Conservation (phyloP, 2,797 vertebrate species). For the Liasis olivaceus region DNA sequence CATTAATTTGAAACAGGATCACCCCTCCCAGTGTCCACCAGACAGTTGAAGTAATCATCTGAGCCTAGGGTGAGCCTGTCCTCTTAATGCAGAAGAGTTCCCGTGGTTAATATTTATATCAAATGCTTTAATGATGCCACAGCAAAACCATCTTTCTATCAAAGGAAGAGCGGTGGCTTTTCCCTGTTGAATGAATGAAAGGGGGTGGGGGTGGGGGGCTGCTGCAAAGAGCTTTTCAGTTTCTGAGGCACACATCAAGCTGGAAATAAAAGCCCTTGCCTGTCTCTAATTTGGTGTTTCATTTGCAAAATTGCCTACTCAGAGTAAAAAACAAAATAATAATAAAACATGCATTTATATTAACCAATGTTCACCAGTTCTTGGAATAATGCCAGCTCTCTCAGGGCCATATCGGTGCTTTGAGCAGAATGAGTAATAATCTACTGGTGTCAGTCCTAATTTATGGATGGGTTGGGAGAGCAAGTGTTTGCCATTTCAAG, state of each 20-base stretch:
- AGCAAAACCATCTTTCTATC: slow-evolving; percentile 50
- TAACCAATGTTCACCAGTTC: slow-evolving; percentile 62
- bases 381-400: slow-evolving; percentile 56
- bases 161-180: slow-evolving; percentile 49
- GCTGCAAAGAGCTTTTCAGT: slow-evolving; percentile 42
- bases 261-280: slow-evolving; percentile 18
- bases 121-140: slow-evolving; percentile 56
- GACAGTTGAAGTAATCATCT: slow-evolving; percentile 18
- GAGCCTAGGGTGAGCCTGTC: slow-evolving; percentile 48
- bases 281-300: slow-evolving; percentile 49
- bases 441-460: slow-evolving; percentile 50
- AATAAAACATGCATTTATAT: slow-evolving; percentile 69
- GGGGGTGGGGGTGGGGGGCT: neutral
- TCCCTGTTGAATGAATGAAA: slow-evolving; percentile 43
- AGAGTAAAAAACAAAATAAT: slow-evolving; percentile 45
- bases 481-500: slow-evolving; percentile 49
- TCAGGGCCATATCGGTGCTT: slow-evolving; percentile 50
- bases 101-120: slow-evolving; percentile 62
- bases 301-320: slow-evolving; percentile 58
- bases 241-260: slow-evolving; percentile 23
- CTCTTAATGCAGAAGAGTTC: slow-evolving; percentile 50
- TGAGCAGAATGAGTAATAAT: slow-evolving; percentile 57
- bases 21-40: slow-evolving; percentile 14
- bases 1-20: neutral
- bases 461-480: slow-evolving; percentile 50